Percentiles rank a stretch among this genome's conserved stretches.
phyloP scores from a whole-genome alignment of 2,888 invertebrate genomes.

The Laspeyria flexula region DNA sequence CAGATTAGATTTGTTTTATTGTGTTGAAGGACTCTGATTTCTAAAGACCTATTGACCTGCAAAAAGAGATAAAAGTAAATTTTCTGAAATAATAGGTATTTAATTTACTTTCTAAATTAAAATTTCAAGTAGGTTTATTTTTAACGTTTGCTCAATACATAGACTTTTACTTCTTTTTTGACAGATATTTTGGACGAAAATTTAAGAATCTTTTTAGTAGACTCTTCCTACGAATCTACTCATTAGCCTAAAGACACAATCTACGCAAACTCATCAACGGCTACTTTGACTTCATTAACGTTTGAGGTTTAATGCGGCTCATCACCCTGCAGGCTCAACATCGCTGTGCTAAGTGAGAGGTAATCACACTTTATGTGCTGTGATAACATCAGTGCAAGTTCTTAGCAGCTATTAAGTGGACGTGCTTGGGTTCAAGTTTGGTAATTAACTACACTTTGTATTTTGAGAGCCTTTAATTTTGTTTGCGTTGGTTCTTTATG shows the following conservation, averaged over 20 bases:
- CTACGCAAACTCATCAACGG: slow-evolving; percentile 12
- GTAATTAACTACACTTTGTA: not conserved
- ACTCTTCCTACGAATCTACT: no score
- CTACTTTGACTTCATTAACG: slow-evolving; percentile 38
- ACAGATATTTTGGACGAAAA: no score
- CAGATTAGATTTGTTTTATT: not conserved
- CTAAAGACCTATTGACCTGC: no score
- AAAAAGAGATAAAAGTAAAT: no score
- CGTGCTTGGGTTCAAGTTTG: not conserved
- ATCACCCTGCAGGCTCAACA: slow-evolving; percentile 33
- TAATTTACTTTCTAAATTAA: no score
- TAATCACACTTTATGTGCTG: slow-evolving; percentile 33
- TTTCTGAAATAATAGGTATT: no score
- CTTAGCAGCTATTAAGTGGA: slow-evolving; percentile 8
- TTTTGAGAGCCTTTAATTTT: not conserved
- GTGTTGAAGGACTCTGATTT: no score
- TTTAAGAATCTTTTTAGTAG: no score
- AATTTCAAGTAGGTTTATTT: no score
- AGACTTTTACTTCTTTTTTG: no score
- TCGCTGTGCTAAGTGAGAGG: slow-evolving; percentile 30
- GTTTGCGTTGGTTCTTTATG: not conserved
- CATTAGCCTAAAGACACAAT: not conserved
- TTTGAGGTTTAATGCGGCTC: slow-evolving; percentile 26
- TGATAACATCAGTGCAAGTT: slow-evolving; percentile 32
- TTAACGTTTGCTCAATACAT: no score